Percentiles rank a stretch among this genome's conserved stretches.
phyloP scores from a whole-genome alignment of 2,888 invertebrate species.

The Glaucopsyche alexis region DNA sequence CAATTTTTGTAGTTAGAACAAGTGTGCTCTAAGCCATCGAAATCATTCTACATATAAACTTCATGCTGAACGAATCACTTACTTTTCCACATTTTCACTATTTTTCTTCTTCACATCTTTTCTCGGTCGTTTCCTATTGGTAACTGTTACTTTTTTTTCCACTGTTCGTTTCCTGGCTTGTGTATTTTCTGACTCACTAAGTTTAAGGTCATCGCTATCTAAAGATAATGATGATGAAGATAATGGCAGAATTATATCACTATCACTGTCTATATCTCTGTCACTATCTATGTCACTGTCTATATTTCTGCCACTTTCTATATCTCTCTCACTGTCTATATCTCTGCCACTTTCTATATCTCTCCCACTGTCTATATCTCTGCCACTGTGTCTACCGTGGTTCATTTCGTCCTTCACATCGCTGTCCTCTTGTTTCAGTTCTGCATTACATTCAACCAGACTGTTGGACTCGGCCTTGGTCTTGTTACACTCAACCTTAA shows the following conservation, averaged over 20 bases:
- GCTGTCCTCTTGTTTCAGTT: not conserved
- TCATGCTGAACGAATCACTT: not conserved
- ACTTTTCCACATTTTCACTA: slow-evolving; percentile 12
- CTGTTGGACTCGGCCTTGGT: not conserved
- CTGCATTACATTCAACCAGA: not conserved
- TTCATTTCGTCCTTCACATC: slow-evolving; percentile 2
- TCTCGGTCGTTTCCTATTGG: not conserved
- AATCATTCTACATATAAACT: too few relatives aligned
- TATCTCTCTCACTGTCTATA: too few relatives aligned
- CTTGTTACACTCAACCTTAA: not conserved
- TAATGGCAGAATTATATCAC: too few relatives aligned
- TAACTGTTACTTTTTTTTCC: not conserved
- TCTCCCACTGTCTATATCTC: too few relatives aligned
- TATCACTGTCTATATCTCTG: too few relatives aligned
- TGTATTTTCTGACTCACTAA: not conserved
- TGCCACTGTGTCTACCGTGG: not conserved
- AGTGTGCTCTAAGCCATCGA: too few relatives aligned
- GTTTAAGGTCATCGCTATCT: not conserved
- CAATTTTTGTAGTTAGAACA: too few relatives aligned
- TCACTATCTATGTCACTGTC: too few relatives aligned
- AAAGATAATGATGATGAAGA: too few relatives aligned
- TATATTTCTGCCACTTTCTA: too few relatives aligned
- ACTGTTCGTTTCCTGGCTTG: not conserved
- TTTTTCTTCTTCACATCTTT: not conserved
- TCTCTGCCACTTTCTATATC: too few relatives aligned